Base-by-base conservation (phyloP, 2,113 vertebrate species). In the Gambusia holbrooki region DNA sequence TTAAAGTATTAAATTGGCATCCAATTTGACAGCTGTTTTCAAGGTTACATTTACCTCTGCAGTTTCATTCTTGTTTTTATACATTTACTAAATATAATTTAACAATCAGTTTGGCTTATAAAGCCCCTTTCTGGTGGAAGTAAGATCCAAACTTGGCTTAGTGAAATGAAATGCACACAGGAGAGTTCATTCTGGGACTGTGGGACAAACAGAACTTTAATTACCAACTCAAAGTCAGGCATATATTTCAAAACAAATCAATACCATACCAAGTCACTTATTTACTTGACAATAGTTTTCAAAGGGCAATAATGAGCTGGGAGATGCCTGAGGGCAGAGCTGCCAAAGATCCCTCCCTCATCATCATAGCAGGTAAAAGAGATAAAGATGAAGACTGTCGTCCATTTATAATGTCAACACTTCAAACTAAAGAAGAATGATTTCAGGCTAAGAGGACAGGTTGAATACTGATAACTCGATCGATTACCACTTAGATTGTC, bases 391-490 rank as follows among this genome's bases (percentile, higher is more conserved):
- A 90, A 83, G 88, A 83, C 77, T 76, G 90, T 92, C 92, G 94
- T 94, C 93, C 89, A 94, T 93, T 93, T 93, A 94, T 94, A 93
- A 94, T 94, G 90, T 88, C 90, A 83, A 90, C 89, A 89, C 87
- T 90, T 92, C 86, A 91, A 93, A 92, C 84, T 84, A 66, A 71
- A 87, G 84, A 76, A 75, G 84, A 83, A 75, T 89, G 87, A 90
- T 84, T 88, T 85, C 80, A 80, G 76, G 84, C 88, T 88, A 87
- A 81, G 13, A 37, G 87, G 91, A 92, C 92, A 90, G 12, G 40
- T 72, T 92, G 93, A 93, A 92, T 93, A 93, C 90, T 93, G 91
- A 93, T 87, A 92, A 89, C 79, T 79, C 84, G 83, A 88, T 90
- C 87, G 76, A 81, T 90, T 92, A 81, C 86, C 84, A 77, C 87